These are phyloP conservation scores for Vanessa atalanta DNA, from an alignment of 1,140 invertebrate genomes.

Conservation along the genomic window DNA sequence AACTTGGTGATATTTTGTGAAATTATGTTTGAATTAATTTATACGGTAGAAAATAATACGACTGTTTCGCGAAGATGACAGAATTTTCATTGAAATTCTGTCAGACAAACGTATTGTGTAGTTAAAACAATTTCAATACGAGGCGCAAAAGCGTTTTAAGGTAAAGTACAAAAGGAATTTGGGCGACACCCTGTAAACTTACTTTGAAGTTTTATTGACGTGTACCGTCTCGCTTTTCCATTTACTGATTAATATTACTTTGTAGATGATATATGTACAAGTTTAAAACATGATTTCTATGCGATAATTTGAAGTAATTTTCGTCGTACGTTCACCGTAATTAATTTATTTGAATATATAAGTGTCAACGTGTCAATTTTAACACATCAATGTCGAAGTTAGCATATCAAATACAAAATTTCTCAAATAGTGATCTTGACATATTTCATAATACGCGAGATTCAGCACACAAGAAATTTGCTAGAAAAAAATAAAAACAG, in stretches of 20 bases:
- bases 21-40: constrained; percentile 4
- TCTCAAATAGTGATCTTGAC: constrained; percentile 19
- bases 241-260: constrained; percentile 21
- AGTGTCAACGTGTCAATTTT: constrained; percentile 26
- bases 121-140: background rate
- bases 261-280: constrained; percentile 5
- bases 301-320: background rate
- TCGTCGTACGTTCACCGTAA: background rate
- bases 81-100: background rate
- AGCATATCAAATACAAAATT: constrained; percentile 18
- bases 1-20: background rate
- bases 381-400: constrained; percentile 20
- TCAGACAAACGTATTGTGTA: constrained; percentile 3
- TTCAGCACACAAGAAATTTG: background rate
- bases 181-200: constrained; percentile 15
- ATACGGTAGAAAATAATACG: background rate
- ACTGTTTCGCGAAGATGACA: background rate
- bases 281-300: background rate
- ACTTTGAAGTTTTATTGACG: constrained; percentile 22
- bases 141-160: constrained; percentile 5
- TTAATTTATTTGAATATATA: constrained; percentile 8
- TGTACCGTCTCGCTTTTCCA: constrained; percentile 15
- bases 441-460: constrained; percentile 16
- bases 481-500: background rate
- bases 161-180: constrained; percentile 1